Percentiles rank a stretch among this genome's conserved stretches.
These are phyloP conservation scores for Hipposideros armiger DNA, from an alignment of 2,113 vertebrate genomes.

Conservation along the genomic window DNA sequence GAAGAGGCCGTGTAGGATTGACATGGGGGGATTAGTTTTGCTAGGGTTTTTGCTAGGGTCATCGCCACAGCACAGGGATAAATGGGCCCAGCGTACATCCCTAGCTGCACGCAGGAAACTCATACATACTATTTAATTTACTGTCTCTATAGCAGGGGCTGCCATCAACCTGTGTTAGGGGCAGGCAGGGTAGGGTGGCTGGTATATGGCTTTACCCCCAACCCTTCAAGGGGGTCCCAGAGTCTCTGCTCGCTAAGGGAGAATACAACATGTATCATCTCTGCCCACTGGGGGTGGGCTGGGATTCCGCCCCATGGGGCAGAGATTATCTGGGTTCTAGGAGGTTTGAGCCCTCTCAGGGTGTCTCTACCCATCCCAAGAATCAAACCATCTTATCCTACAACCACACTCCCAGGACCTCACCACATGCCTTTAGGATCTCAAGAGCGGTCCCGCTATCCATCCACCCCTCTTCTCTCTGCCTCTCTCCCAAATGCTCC, in stretches of 20 bases:
- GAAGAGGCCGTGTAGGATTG: constrained; percentile 88
- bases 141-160: constrained; percentile 92
- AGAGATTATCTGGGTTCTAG: neutral
- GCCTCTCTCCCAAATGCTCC: neutral
- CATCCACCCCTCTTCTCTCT: neutral
- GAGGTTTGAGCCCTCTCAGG: neutral
- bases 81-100: constrained; percentile 88
- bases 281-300: neutral
- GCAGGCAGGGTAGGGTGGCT: constrained; percentile 32
- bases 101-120: constrained; percentile 89
- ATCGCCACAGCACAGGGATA: constrained; percentile 89
- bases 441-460: neutral
- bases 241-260: neutral
- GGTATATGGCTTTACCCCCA: constrained; percentile 35
- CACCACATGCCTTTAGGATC: neutral
- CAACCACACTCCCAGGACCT: neutral
- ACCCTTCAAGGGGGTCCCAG: neutral
- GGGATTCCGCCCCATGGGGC: neutral
- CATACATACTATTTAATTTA: constrained; percentile 99
- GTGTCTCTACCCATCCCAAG: neutral
- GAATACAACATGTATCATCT: neutral
- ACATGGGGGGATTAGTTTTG: constrained; percentile 93
- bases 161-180: constrained; percentile 73
- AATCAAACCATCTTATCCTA: neutral
- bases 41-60: constrained; percentile 89